phyloP scores from a whole-genome alignment of 2,113 vertebrate genomes.

The Mionectes macconnelli region DNA sequence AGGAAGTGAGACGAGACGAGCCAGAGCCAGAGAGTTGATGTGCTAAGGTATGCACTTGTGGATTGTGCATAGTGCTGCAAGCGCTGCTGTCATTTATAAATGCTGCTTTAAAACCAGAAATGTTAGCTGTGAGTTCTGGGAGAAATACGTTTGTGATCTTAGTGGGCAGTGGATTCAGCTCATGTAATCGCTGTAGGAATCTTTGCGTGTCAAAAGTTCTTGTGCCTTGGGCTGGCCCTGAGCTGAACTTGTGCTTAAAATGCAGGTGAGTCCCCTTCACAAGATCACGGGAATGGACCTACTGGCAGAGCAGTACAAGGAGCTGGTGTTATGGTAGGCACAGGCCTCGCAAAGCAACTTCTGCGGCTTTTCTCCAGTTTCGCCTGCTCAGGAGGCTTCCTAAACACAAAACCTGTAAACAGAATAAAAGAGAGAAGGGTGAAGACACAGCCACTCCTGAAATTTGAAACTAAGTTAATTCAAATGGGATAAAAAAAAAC shows the following conservation, averaged over 20 bases:
- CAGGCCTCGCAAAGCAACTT: accelerated
- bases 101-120: not conserved
- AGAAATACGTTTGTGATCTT: conserved; percentile 11
- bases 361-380: not conserved
- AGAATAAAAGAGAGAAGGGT: not conserved
- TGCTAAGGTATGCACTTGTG: not conserved
- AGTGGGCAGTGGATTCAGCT: not conserved
- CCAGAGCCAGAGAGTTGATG: not conserved
- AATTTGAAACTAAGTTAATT: conserved; percentile 10
- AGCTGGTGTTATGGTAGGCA: not conserved
- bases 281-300: not conserved
- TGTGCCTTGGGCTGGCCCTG: not conserved
- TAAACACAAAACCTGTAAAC: not conserved
- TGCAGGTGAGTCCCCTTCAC: not conserved
- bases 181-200: not conserved
- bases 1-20: not conserved
- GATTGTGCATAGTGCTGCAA: not conserved
- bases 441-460: not conserved
- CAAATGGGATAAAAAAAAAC: conserved; percentile 32
- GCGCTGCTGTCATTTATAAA: not conserved
- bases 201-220: not conserved
- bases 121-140: not conserved
- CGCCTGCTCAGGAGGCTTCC: not conserved
- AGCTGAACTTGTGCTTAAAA: not conserved
- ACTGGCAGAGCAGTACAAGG: not conserved